These are phyloP conservation scores for Chaetorhynchus papuensis DNA, from an alignment of 2,113 vertebrate species.

Conservation along the genomic window DNA sequence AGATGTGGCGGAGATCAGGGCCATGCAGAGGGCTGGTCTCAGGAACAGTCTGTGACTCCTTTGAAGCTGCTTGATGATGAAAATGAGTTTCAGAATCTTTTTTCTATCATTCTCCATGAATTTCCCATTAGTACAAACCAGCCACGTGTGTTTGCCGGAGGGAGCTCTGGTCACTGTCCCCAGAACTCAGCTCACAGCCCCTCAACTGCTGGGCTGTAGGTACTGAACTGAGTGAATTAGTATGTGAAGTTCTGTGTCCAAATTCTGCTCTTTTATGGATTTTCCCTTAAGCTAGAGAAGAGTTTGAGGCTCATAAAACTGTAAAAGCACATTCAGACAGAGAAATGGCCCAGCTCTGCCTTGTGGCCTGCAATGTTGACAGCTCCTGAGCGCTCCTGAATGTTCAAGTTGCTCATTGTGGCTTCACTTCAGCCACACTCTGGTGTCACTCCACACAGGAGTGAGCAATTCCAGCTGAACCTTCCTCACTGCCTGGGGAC, in stretches of 20 bases:
- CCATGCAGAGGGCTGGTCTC: background rate
- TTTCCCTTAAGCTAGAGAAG: background rate
- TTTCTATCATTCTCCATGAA: background rate
- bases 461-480: background rate
- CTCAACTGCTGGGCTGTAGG: background rate
- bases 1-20: background rate
- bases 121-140: background rate
- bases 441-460: background rate
- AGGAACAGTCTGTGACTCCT: background rate
- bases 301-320: background rate
- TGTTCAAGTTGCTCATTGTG: fast-evolving
- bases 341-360: background rate
- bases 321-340: background rate
- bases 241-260: background rate
- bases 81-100: background rate
- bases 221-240: background rate
- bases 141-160: background rate
- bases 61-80: background rate
- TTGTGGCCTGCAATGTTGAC: fast-evolving
- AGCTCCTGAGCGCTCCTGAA: background rate
- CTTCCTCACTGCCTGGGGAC: background rate
- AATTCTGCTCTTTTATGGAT: background rate
- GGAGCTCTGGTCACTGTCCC: background rate
- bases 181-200: background rate
- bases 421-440: background rate